These are phyloP conservation scores for Musca vetustissima DNA, from an alignment of 1,140 invertebrate species.

Conservation along the genomic window DNA sequence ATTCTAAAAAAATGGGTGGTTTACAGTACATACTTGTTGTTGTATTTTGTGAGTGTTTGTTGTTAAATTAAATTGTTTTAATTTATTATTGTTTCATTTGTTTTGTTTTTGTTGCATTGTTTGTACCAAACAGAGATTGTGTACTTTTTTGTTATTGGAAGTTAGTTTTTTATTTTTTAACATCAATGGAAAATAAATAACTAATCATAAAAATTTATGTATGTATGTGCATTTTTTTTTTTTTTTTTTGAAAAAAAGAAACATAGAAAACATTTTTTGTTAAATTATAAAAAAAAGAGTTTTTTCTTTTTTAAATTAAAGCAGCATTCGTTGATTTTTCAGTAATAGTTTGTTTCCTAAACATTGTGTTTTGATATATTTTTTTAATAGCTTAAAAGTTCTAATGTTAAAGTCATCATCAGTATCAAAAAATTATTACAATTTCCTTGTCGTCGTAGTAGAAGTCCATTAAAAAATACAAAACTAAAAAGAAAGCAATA, in stretches of 20 bases:
- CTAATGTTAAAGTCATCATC: slow-evolving; percentile 6
- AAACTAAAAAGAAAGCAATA: not conserved
- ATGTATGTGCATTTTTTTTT: not conserved
- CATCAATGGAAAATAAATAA: too few species aligned
- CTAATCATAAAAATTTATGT: too few species aligned
- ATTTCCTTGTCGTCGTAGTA: slow-evolving; percentile 4
- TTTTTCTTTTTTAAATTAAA: slow-evolving; percentile 16
- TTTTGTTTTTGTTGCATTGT: slow-evolving; percentile 2
- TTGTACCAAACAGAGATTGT: slow-evolving; percentile 21
- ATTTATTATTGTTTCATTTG: not conserved
- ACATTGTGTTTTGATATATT: not conserved
- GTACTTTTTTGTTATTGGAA: slow-evolving; percentile 2
- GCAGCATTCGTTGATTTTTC: slow-evolving; percentile 21
- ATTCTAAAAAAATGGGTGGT: slow-evolving; percentile 10
- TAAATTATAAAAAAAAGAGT: not conserved
- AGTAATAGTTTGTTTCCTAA: not conserved
- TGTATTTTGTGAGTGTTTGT: not conserved
- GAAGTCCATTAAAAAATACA: too few species aligned
- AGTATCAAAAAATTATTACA: slow-evolving; percentile 17
- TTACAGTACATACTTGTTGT: slow-evolving; percentile 19
- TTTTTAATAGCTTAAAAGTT: slow-evolving; percentile 12
- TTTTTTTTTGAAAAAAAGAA: not conserved
- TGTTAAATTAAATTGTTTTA: not conserved
- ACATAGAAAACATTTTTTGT: not conserved
- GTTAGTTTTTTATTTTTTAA: too few species aligned